Conservation (phyloP, 2,113 vertebrate species). For the Saccopteryx bilineata region DNA sequence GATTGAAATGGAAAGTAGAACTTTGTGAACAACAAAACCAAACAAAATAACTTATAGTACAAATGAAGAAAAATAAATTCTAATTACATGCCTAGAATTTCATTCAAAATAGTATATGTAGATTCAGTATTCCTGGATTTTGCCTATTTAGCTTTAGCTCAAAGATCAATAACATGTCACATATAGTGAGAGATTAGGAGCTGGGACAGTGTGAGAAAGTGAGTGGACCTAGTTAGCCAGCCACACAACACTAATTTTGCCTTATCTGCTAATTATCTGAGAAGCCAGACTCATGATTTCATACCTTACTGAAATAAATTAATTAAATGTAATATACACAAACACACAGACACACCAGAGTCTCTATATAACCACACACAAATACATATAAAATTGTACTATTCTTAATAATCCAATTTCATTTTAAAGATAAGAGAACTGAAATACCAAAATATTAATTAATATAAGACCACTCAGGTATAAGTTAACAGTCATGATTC, state of each 20-base stretch:
- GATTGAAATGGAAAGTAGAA: neutral
- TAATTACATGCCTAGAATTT: neutral
- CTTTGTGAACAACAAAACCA: neutral
- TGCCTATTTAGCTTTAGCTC: neutral
- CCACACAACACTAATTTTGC: neutral
- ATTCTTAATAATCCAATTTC: neutral
- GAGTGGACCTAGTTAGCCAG: neutral
- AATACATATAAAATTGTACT: neutral
- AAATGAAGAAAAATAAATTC: conserved; percentile 34
- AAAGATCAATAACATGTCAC: neutral
- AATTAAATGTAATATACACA: neutral
- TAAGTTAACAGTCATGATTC: neutral
- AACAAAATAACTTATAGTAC: neutral
- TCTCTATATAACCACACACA: neutral
- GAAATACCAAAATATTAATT: neutral
- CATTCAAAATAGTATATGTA: neutral
- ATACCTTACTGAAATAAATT: neutral
- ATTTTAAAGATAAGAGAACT: neutral
- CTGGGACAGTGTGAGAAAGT: neutral
- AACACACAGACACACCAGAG: neutral
- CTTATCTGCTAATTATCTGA: neutral
- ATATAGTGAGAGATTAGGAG: neutral
- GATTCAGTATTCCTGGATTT: neutral
- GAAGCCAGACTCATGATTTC: neutral
- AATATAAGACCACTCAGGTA: neutral